These are phyloP conservation scores for Hydrolagus colliei DNA, from an alignment of 2,797 vertebrate species.

Conservation along the genomic window DNA sequence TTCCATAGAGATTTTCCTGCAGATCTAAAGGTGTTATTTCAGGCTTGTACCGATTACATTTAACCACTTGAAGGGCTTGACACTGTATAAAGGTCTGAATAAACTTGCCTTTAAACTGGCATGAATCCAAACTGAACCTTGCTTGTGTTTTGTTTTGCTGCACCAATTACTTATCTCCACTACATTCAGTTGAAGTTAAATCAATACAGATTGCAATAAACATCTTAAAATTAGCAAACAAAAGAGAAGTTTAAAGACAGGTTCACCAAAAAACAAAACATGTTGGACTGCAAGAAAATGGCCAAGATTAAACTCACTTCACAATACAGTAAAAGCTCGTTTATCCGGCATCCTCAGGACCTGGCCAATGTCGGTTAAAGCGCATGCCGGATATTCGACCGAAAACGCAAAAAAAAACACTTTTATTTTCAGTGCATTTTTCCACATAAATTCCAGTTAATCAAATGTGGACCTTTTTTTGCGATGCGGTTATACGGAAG, in stretches of 20 bases:
- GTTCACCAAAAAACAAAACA: background rate
- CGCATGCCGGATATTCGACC: too few relatives aligned
- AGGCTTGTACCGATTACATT: background rate
- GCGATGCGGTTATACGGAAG: too few relatives aligned
- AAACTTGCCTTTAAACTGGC: slow-evolving; percentile 12
- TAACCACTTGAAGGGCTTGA: background rate
- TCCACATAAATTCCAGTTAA: too few relatives aligned
- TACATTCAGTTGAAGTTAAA: background rate
- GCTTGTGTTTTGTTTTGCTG: background rate
- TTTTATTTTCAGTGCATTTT: too few relatives aligned
- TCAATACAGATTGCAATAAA: background rate
- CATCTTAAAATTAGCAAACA: background rate
- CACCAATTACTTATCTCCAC: background rate
- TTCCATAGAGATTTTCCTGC: slow-evolving; percentile 13
- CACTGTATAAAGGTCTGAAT: slow-evolving; percentile 17
- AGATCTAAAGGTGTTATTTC: background rate
- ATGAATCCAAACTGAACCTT: background rate
- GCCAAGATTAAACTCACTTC: background rate
- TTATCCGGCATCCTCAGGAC: too few relatives aligned
- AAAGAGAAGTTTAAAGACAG: background rate
- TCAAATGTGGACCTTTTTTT: too few relatives aligned
- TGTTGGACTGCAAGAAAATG: background rate
- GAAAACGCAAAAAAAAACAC: too few relatives aligned
- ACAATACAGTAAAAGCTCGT: background rate
- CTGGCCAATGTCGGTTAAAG: too few relatives aligned